A percentile compares a stretch with the other conserved stretches of the same genome.
These are phyloP conservation scores for Turdus rufiventris DNA, from an alignment of 2,113 vertebrate genomes.

Conservation along the genomic window DNA sequence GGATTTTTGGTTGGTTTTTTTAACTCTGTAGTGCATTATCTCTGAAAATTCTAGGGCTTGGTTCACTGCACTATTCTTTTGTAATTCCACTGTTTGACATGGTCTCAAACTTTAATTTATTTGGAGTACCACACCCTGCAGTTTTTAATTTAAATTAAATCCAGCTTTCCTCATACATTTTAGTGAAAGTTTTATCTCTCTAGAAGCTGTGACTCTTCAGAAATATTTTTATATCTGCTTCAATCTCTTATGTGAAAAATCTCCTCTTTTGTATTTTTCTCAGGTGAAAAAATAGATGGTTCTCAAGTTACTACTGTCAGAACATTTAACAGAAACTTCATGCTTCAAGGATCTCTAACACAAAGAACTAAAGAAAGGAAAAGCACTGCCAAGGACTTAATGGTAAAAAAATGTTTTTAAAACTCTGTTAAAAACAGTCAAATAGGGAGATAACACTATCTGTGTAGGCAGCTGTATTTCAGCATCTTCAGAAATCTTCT, in stretches of 20 bases:
- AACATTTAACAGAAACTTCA: constrained; percentile 74
- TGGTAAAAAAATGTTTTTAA: constrained; percentile 56
- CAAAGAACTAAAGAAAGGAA: constrained; percentile 67
- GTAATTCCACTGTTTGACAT: background rate
- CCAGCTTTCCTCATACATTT: background rate
- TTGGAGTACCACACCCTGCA: background rate
- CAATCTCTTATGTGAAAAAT: background rate
- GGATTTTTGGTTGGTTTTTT: background rate
- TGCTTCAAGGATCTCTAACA: constrained; percentile 73
- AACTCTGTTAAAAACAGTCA: background rate
- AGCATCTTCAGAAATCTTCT: background rate
- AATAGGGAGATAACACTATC: background rate
- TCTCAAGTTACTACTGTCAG: constrained; percentile 53
- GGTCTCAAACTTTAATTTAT: background rate
- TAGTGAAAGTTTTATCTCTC: background rate
- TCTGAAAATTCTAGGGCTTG: background rate
- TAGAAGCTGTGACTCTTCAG: background rate
- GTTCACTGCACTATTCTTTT: background rate
- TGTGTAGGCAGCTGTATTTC: background rate
- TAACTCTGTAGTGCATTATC: background rate
- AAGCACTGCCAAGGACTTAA: constrained; percentile 62
- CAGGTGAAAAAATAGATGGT: constrained; percentile 67
- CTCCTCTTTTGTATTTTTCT: background rate
- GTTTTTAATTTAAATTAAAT: background rate
- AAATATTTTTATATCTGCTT: background rate